Base-by-base conservation (phyloP, 30 jellyfish, hydroid and myxozoan genomes). In the Turritopsis dohrnii region DNA sequence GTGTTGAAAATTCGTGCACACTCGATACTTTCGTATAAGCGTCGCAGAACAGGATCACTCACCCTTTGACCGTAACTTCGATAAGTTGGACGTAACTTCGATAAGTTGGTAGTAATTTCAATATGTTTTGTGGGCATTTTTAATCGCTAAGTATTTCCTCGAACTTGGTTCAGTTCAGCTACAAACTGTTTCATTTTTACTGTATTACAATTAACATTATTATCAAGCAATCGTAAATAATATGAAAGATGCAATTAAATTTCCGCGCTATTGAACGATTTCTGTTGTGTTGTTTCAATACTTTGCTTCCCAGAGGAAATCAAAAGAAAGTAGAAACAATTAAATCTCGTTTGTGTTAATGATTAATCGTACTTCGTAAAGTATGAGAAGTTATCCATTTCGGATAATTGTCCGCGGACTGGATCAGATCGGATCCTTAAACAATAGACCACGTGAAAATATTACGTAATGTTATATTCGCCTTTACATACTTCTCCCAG, bases 1-100 rank as follows among this genome's bases (percentile, higher is more conserved):
- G 83, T 74, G 23, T 74, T 74, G 65, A 74, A 74, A 1, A 74
- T n/a, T 27, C 83, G 53, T n/a, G 13, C 65, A 21, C 21, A 74
- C 27, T 4, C 65, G n/a, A 74, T 26, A 9, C 83, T 29, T 74
- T 74, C 83, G 41, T 74, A 74, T 13, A 74, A 30, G 0, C 83
- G 53, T 7, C 83, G 53, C 41, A 74, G 13, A 17, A 24, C 18
- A 8, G 83, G 65, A 30, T 74, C 65, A 74, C 16, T 29, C 65
- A 52, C 13, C 23, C 65, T 30, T 21, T 29, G 41, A 16, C 83
- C 9, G 27, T 29, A 74, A 74, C 23, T 74, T 74, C 41, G 83
- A n/a, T n/a, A n/a, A n/a, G n/a, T n/a, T n/a, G n/a, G n/a, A n/a
- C 9, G 27, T 29, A 74, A 74, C 23, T 74, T 74, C 41, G 83